Evolutionary conservation across 2,888 invertebrate genomes (phyloP).

Genomic region (Laothoe populi): DNA sequence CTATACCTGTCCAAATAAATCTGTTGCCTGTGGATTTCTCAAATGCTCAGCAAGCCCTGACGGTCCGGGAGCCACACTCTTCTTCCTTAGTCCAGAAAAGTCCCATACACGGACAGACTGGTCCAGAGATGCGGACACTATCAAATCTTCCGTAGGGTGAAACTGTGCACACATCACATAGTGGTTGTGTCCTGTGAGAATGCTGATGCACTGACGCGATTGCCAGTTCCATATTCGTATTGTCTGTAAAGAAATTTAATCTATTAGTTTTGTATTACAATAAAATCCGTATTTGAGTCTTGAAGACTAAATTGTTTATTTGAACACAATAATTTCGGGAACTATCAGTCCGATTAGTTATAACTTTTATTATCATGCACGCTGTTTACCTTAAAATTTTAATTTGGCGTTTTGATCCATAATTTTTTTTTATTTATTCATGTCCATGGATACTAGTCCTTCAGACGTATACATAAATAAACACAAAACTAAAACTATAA

Average conservation of each 20-base stretch:
- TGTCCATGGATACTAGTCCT: too few species aligned
- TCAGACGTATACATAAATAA: too few species aligned
- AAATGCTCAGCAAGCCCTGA: conserved; percentile 95
- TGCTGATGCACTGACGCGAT: conserved; percentile 97
- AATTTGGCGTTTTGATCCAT: too few species aligned
- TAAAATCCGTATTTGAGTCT: too few species aligned
- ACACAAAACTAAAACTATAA: too few species aligned
- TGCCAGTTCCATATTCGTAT: conserved; percentile 99
- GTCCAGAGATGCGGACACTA: conserved; percentile 98
- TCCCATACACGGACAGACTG: conserved; percentile 99
- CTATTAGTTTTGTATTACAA: not conserved
- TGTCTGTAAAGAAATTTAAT: conserved; percentile 82
- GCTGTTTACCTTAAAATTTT: too few species aligned
- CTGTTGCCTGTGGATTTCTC: conserved; percentile 93
- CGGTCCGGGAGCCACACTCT: conserved; percentile 98
- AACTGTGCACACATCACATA: conserved; percentile 99
- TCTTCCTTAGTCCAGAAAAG: conserved; percentile 97
- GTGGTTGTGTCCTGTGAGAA: conserved; percentile 98
- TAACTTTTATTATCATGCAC: too few species aligned
- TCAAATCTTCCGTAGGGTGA: conserved; percentile 97
- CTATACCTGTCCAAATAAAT: conserved; percentile 93
- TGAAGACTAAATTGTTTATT: too few species aligned
- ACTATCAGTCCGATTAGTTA: too few species aligned
- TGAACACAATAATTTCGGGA: too few species aligned
- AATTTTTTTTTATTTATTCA: too few species aligned